These are phyloP conservation scores for Momotus momota DNA, from an alignment of 2,797 vertebrate species.

Conservation along the genomic window DNA sequence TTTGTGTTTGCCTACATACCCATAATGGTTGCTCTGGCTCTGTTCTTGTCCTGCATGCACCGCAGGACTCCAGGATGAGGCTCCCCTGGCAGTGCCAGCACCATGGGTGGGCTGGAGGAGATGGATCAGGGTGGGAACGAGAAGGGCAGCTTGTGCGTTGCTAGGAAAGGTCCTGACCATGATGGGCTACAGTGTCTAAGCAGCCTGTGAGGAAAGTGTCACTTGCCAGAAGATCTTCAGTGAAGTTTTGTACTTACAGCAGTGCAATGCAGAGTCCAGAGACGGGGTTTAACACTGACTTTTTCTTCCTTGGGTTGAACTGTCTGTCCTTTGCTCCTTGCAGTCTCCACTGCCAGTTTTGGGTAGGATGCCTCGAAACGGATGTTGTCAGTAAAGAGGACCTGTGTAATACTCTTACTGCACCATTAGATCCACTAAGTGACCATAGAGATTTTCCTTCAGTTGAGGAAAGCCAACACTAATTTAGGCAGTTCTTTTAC, in stretches of 20 bases:
- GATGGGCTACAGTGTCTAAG: too few relatives aligned
- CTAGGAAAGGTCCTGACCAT: neutral
- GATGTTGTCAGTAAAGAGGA: neutral
- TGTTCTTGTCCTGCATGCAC: neutral
- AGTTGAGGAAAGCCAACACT: neutral
- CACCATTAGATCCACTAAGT: neutral
- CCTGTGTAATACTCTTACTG: neutral
- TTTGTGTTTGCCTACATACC: neutral
- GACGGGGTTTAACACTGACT: neutral
- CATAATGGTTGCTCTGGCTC: neutral
- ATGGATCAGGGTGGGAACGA: neutral
- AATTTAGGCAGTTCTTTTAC: neutral
- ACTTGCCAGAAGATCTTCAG: neutral
- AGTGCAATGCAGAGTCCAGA: neutral
- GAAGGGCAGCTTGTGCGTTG: neutral
- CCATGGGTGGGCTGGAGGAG: neutral
- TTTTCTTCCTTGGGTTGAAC: neutral
- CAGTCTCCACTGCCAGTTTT: neutral
- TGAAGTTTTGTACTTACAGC: accelerated
- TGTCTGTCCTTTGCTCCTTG: neutral
- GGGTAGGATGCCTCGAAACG: neutral
- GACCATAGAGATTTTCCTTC: neutral
- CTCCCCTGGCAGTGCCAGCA: neutral
- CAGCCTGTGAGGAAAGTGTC: neutral
- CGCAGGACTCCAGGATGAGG: neutral